Evolutionary conservation across 2,888 invertebrate genomes (phyloP).

Genomic region (Anticlea derivata): DNA sequence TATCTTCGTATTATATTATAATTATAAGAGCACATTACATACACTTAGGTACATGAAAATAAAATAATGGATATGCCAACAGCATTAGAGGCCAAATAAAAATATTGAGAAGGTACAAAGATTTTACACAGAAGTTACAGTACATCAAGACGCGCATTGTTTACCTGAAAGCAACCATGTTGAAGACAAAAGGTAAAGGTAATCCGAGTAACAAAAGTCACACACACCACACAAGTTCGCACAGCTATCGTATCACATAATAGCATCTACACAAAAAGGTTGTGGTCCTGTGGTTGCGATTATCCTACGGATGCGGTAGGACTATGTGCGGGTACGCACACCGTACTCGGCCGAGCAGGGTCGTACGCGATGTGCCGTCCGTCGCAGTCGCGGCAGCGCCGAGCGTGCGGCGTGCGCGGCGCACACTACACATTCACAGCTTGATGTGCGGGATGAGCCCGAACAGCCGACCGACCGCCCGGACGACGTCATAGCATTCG

Average conservation of each 20-base stretch:
- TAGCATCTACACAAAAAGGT: slow-evolving; percentile 55
- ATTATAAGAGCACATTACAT: no score
- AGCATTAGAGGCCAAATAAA: background rate
- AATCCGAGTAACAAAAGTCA: slow-evolving; percentile 36
- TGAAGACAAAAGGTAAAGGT: slow-evolving; percentile 36
- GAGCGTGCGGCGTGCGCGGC: slow-evolving; percentile 43
- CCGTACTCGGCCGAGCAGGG: slow-evolving; percentile 30
- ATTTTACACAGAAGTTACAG: background rate
- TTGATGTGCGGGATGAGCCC: slow-evolving; percentile 41
- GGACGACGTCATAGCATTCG: slow-evolving; percentile 65
- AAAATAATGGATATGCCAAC: no score
- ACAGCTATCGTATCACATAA: slow-evolving; percentile 52
- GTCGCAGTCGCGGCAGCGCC: slow-evolving; percentile 47
- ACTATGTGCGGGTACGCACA: slow-evolving; percentile 36
- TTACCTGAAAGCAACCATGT: slow-evolving; percentile 52
- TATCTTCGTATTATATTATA: no score
- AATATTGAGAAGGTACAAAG: background rate
- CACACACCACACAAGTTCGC: slow-evolving; percentile 38
- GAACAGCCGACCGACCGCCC: slow-evolving; percentile 36
- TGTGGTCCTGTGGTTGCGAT: slow-evolving; percentile 46
- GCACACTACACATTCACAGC: slow-evolving; percentile 40
- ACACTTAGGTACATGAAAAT: no score
- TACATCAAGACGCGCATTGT: slow-evolving; percentile 28
- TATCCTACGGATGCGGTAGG: slow-evolving; percentile 48
- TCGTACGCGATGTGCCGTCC: slow-evolving; percentile 47